Evolutionary conservation across 2,888 invertebrate species (phyloP).

Genomic region (Yponomeuta malinellus): DNA sequence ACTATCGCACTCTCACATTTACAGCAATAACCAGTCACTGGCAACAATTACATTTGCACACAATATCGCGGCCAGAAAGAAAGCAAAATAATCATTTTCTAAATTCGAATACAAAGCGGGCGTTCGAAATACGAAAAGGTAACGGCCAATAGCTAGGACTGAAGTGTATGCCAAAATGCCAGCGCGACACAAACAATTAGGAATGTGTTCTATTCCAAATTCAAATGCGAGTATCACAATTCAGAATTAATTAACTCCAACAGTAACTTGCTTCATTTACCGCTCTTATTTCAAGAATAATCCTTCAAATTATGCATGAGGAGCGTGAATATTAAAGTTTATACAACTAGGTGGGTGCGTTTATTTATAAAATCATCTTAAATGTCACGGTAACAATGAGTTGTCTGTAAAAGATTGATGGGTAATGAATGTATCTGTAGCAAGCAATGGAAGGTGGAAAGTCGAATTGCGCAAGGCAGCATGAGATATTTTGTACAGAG

Average conservation of each 20-base stretch:
- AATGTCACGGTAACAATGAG: constrained; percentile 72
- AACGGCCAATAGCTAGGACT: constrained; percentile 52
- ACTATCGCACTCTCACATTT: constrained; percentile 25
- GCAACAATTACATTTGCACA: constrained; percentile 70
- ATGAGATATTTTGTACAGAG: constrained; percentile 24
- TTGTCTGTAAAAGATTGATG: constrained; percentile 71
- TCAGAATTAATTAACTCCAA: constrained; percentile 44
- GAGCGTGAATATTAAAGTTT: constrained; percentile 37
- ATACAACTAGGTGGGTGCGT: constrained; percentile 47
- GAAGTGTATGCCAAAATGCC: constrained; percentile 64
- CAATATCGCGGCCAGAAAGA: constrained; percentile 58
- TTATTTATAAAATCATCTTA: constrained; percentile 67
- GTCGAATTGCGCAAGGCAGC: constrained; percentile 50
- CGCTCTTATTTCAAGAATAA: constrained; percentile 37
- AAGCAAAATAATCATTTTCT: constrained; percentile 65
- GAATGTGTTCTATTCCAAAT: constrained; percentile 66
- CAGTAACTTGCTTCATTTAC: neutral
- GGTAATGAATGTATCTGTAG: constrained; percentile 60
- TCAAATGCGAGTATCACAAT: constrained; percentile 47
- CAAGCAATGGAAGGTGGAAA: constrained; percentile 53
- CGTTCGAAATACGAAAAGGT: constrained; percentile 64
- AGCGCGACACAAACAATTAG: constrained; percentile 62
- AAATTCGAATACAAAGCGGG: constrained; percentile 68
- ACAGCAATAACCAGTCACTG: constrained; percentile 53
- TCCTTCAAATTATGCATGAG: constrained; percentile 40